Base-by-base conservation (phyloP, 2,113 vertebrate genomes). In the Grantiella picta region DNA sequence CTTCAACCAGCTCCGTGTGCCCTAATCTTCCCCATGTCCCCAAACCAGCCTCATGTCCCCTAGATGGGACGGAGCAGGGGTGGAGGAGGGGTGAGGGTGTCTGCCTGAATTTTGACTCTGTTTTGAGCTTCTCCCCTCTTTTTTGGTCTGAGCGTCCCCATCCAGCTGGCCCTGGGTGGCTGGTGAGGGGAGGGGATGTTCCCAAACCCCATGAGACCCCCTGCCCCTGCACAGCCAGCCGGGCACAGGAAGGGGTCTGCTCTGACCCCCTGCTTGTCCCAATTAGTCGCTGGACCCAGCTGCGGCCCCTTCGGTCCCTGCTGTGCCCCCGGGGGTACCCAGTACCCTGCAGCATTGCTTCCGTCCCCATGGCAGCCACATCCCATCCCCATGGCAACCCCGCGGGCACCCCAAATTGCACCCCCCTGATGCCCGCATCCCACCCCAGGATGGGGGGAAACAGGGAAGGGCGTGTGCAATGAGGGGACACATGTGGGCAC, bases 251-350 rank as follows among this genome's bases (percentile, higher is more conserved):
- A 49, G 87, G 82, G 50, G 82, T 23, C 79, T 79, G 66, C 45
- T 60, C 60, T 60, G 64, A 60, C 82, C 86, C 83, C 83, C 79
- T 3, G 5, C 73, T 24, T 18, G 10, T 68, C 79, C 95, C 95
- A 95, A 92, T 95, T 95, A 95, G 65, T 36, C 70, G 65, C 50
- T 0, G 13, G 79, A 60, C 53, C 75, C 95, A 95, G 90, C 92
- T 95, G 94, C 60, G 54, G 54, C 79, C 40, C 68, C 79, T 50
- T 66, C 15, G 4, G 63, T 63, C 59, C 92, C 92, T 1, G 71
- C 71, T 29, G 50, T 38, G 38, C 78, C 73, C 53, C 45, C 38
- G 15, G 86, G 85, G 83, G 90, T 69, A 15, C 77, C 75, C 7
- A 2, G 86, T 68, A 4, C 76, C 78, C 76, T 17, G 23, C 90